Evolutionary conservation across 2,888 invertebrate species (phyloP).

Genomic region (Tribolium freemani): DNA sequence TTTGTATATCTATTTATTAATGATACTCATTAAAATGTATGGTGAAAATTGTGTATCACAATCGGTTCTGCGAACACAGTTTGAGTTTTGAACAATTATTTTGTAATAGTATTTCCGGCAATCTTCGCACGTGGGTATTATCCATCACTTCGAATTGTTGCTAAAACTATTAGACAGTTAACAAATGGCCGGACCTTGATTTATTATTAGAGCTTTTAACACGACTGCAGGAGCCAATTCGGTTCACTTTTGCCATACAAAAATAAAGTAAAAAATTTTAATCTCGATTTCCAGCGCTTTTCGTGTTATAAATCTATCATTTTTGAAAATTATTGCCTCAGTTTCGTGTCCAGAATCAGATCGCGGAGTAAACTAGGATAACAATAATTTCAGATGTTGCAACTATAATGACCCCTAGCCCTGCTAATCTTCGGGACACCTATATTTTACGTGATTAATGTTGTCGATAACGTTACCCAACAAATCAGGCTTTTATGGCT

Average conservation of each 20-base stretch:
- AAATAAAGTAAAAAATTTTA: not conserved
- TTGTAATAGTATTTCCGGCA: not conserved
- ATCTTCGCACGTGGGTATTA: not conserved
- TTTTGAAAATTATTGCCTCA: no score
- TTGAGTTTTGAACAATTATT: not conserved
- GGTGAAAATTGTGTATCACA: conserved; percentile 19
- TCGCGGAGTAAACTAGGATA: not conserved
- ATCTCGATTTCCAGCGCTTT: not conserved
- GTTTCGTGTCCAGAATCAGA: not conserved
- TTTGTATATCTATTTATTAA: conserved; percentile 27
- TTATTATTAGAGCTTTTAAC: not conserved
- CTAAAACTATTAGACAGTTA: not conserved
- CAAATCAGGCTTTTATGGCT: conserved; percentile 15
- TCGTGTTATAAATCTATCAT: not conserved
- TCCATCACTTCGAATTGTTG: not conserved
- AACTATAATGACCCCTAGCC: conserved; percentile 9
- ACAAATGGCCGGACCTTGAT: not conserved
- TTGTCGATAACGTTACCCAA: conserved; percentile 2
- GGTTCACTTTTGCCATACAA: not conserved
- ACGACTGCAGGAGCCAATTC: not conserved
- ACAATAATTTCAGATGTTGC: conserved; percentile 9
- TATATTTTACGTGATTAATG: conserved; percentile 20
- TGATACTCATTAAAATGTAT: conserved; percentile 20
- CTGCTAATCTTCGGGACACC: conserved; percentile 17
- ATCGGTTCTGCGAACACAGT: not conserved